These are phyloP conservation scores for Drosophila eugracilis DNA, from an alignment of 1,140 invertebrate genomes.

Conservation along the genomic window DNA sequence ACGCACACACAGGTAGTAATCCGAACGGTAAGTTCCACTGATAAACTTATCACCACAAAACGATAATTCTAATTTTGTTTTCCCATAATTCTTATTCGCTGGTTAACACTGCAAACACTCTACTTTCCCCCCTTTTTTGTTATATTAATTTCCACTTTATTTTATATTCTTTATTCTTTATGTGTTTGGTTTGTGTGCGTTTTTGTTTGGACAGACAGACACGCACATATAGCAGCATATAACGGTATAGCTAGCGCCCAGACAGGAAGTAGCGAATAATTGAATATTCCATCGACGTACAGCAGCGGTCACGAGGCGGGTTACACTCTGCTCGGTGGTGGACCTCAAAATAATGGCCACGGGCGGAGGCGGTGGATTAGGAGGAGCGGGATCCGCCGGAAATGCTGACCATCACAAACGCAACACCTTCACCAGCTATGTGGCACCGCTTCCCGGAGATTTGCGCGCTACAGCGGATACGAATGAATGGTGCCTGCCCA, in stretches of 20 bases:
- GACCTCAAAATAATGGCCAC: slow-evolving; percentile 50
- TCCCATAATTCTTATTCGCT: not conserved
- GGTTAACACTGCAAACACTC: too few species aligned
- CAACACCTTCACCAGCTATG: slow-evolving; percentile 84
- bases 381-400: slow-evolving; percentile 20
- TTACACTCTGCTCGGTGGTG: not conserved
- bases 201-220: slow-evolving; percentile 23
- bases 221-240: slow-evolving; percentile 18
- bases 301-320: slow-evolving; percentile 16
- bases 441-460: slow-evolving; percentile 72
- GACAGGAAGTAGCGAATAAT: slow-evolving; percentile 70
- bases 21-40: slow-evolving; percentile 60
- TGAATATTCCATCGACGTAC: slow-evolving; percentile 72
- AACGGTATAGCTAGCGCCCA: slow-evolving; percentile 18
- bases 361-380: slow-evolving; percentile 36
- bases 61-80: slow-evolving; percentile 73
- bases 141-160: not conserved
- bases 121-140: not conserved
- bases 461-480: slow-evolving; percentile 57
- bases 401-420: slow-evolving; percentile 74
- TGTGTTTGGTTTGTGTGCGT: too few species aligned
- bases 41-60: slow-evolving; percentile 68
- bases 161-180: not conserved
- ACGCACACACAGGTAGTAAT: slow-evolving; percentile 55
- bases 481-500: slow-evolving; percentile 78